Conservation (phyloP, 2,888 invertebrate species). For the Mythimna loreyi region DNA sequence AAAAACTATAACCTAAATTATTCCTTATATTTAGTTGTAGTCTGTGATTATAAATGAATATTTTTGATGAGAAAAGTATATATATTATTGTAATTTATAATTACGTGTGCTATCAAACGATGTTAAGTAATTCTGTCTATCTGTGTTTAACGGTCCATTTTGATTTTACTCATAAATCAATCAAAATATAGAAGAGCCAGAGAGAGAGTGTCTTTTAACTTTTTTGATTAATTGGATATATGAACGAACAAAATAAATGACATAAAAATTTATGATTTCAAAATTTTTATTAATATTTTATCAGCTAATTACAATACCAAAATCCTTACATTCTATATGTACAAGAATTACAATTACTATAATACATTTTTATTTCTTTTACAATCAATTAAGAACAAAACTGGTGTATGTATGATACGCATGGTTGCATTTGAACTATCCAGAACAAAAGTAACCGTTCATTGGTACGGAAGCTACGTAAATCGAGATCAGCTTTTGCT, state of each 20-base stretch:
- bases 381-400: conserved; percentile 10
- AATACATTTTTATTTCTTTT: conserved; percentile 46
- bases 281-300: conserved; percentile 52
- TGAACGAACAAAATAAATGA: conserved; percentile 8
- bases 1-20: neutral
- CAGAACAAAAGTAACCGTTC: neutral
- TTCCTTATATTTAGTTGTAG: too few species aligned
- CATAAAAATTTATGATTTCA: conserved; percentile 21
- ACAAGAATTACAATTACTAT: conserved; percentile 61
- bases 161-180: neutral
- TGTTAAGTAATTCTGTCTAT: neutral
- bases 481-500: neutral
- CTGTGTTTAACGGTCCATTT: neutral
- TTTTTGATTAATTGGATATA: conserved; percentile 5
- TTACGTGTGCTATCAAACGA: neutral
- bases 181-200: too few species aligned
- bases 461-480: neutral
- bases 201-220: neutral
- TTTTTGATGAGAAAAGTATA: neutral
- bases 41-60: neutral
- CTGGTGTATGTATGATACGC: conserved; percentile 9
- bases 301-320: conserved; percentile 59
- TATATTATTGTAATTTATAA: too few species aligned
- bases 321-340: conserved; percentile 58
- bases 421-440: neutral